Evolutionary conservation across 2,797 vertebrate species (phyloP).

Genomic region (Aphelocoma californica): DNA sequence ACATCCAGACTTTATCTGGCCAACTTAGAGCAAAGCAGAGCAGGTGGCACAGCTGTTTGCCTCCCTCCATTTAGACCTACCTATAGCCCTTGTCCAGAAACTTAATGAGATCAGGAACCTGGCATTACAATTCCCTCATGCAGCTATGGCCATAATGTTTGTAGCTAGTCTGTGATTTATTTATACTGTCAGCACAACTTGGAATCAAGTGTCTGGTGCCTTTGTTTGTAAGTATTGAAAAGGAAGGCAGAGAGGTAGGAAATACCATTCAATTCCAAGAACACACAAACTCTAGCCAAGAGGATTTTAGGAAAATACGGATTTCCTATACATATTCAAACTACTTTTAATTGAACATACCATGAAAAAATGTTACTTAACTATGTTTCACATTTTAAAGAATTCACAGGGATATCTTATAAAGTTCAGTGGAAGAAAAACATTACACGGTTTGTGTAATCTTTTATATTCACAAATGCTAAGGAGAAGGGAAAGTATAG

Average conservation of each 20-base stretch:
- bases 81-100: not conserved
- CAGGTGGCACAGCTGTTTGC: not conserved
- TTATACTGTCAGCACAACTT: not conserved
- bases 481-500: not conserved
- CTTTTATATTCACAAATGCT: not conserved
- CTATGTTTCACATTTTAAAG: not conserved
- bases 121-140: not conserved
- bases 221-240: not conserved
- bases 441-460: not conserved
- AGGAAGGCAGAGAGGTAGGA: not conserved
- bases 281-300: not conserved
- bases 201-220: not conserved
- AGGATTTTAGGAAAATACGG: not conserved
- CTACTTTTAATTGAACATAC: not conserved
- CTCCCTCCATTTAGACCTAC: not conserved
- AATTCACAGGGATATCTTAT: not conserved
- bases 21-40: not conserved
- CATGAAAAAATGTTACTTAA: not conserved
- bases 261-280: not conserved
- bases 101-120: not conserved
- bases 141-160: not conserved
- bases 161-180: not conserved
- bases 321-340: not conserved
- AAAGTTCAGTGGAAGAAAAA: not conserved
- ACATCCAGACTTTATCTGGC: not conserved